Percentiles rank a stretch among this genome's conserved stretches.
Conservation (phyloP, 2,797 vertebrate species). For the Chloroceryle inda region DNA sequence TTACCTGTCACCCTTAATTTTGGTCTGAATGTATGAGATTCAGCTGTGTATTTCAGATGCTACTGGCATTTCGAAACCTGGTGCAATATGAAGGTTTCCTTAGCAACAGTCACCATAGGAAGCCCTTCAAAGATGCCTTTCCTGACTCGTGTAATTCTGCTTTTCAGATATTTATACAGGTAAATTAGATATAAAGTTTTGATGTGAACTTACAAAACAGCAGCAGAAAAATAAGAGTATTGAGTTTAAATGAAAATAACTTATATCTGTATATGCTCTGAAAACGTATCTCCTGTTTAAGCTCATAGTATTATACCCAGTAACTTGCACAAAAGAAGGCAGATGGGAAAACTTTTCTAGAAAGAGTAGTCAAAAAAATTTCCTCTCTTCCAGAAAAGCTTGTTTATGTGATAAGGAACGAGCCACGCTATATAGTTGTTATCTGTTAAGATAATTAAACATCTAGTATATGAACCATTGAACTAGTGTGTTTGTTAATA, state of each 20-base stretch:
- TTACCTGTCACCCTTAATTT: constrained; percentile 66
- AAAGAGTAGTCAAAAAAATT: background rate
- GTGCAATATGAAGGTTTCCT: constrained; percentile 63
- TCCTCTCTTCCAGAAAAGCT: background rate
- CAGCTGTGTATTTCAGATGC: constrained; percentile 33
- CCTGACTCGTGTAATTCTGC: constrained; percentile 30
- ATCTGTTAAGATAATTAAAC: constrained; percentile 47
- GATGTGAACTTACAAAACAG: constrained; percentile 25
- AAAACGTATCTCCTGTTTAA: background rate
- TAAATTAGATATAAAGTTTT: constrained; percentile 58
- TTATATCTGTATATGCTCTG: background rate
- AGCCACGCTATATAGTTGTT: constrained; percentile 7
- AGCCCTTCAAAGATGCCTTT: constrained; percentile 59
- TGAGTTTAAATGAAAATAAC: constrained; percentile 16
- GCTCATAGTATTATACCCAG: background rate
- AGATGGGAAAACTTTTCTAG: background rate
- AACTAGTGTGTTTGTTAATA: background rate
- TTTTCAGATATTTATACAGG: constrained; percentile 32
- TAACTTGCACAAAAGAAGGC: background rate
- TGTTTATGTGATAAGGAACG: background rate
- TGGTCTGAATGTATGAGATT: constrained; percentile 3
- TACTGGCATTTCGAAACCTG: background rate
- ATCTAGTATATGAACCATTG: constrained; percentile 50
- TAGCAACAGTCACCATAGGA: constrained; percentile 70
- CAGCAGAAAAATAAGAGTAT: background rate